Conservation (phyloP, 2,797 vertebrate species). For the Aeoliscus strigatus region DNA sequence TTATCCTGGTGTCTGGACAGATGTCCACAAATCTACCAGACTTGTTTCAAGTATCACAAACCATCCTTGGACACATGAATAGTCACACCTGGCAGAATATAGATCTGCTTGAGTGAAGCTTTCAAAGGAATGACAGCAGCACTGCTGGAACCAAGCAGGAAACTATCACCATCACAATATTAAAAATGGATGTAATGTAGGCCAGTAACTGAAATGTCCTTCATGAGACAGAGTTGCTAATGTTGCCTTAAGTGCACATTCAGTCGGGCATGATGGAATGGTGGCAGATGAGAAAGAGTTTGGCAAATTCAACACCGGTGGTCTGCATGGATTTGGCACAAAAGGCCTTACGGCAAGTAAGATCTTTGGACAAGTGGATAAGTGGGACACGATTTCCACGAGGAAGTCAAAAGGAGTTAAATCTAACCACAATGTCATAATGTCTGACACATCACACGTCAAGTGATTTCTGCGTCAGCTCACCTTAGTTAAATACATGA, state of each 20-base stretch:
- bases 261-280: slow-evolving; percentile 33
- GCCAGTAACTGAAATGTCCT: slow-evolving; percentile 13
- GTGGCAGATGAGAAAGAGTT: slow-evolving; percentile 30
- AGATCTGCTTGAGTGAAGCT: slow-evolving; percentile 24
- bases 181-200: slow-evolving; percentile 48
- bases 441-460: slow-evolving; percentile 1
- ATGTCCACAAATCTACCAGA: slow-evolving; percentile 22
- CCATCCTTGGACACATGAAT: background rate
- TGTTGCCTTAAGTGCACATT: slow-evolving; percentile 16
- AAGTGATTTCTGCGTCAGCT: background rate
- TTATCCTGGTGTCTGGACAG: slow-evolving; percentile 23
- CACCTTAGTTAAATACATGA: background rate
- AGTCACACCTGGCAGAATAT: slow-evolving; percentile 22
- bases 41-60: slow-evolving; percentile 1
- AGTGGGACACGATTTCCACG: slow-evolving; percentile 44
- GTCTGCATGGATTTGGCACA: slow-evolving; percentile 41
- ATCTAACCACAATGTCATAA: slow-evolving; percentile 5
- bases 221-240: slow-evolving; percentile 13
- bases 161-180: slow-evolving; percentile 18
- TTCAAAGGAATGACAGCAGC: slow-evolving; percentile 25
- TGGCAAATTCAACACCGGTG: slow-evolving; percentile 32
- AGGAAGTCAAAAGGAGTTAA: slow-evolving; percentile 30
- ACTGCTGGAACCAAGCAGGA: slow-evolving; percentile 19
- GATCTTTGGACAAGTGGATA: slow-evolving; percentile 44
- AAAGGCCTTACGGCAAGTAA: slow-evolving; percentile 35